These are phyloP conservation scores for Paralvinella palmiformis DNA, from an alignment of 1,140 invertebrate species.

Conservation along the genomic window DNA sequence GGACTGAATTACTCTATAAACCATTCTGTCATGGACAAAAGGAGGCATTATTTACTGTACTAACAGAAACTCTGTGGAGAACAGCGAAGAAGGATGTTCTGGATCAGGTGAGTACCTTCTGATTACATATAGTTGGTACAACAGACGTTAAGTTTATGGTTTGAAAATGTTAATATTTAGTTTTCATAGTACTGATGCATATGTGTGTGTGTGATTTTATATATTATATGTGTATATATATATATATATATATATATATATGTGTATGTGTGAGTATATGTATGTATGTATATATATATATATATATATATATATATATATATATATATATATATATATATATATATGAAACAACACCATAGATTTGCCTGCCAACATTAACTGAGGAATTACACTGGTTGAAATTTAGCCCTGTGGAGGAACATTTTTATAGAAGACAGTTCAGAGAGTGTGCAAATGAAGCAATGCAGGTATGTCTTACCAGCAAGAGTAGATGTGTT, in stretches of 20 bases:
- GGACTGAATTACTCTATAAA: constrained; percentile 56
- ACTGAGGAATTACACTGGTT: constrained; percentile 53
- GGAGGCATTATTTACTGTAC: constrained; percentile 52
- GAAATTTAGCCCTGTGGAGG: constrained; percentile 58
- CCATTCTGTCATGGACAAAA: constrained; percentile 54
- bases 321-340: too few relatives aligned
- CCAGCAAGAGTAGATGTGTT: neutral
- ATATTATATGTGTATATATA: too few relatives aligned
- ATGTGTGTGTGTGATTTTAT: too few relatives aligned
- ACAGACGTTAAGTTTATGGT: too few relatives aligned
- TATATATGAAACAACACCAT: too few relatives aligned
- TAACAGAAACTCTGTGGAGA: constrained; percentile 65
- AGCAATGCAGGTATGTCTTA: constrained; percentile 33
- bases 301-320: too few relatives aligned
- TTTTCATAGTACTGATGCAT: too few relatives aligned
- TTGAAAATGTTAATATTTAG: too few relatives aligned
- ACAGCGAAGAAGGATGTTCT: constrained; percentile 63
- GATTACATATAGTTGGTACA: neutral
- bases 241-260: too few relatives aligned
- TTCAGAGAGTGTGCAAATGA: constrained; percentile 48
- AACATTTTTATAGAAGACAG: constrained; percentile 57
- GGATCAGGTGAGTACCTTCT: constrained; percentile 57
- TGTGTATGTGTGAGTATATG: too few relatives aligned
- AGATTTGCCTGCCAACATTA: constrained; percentile 53
- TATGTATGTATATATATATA: too few relatives aligned